phyloP scores from a whole-genome alignment of 2,113 vertebrate species.

The Philantomba maxwellii region DNA sequence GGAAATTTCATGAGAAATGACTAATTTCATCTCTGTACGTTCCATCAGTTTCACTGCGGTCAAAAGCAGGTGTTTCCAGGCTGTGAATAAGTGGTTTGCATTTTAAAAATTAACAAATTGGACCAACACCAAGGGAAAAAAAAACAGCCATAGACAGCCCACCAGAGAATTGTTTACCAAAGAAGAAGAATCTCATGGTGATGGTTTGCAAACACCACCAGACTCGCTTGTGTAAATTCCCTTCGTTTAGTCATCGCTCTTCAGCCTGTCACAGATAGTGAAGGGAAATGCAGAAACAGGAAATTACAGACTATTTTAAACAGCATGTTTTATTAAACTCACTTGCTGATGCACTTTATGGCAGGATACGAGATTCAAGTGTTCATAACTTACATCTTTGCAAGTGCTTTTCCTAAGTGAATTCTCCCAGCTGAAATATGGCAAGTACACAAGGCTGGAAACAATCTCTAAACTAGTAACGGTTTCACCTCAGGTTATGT shows the following conservation, averaged over 20 bases:
- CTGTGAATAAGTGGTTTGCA: not conserved
- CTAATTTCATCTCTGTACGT: not conserved
- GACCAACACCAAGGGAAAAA: slow-evolving; percentile 49
- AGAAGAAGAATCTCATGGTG: slow-evolving; percentile 73
- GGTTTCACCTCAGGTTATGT: slow-evolving; percentile 28
- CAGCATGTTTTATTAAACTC: slow-evolving; percentile 74
- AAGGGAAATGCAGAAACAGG: slow-evolving; percentile 79
- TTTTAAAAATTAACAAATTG: slow-evolving; percentile 63
- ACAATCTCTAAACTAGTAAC: not conserved
- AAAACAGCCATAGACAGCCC: slow-evolving; percentile 47
- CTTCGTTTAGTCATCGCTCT: slow-evolving; percentile 76
- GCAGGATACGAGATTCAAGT: slow-evolving; percentile 72
- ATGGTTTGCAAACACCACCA: slow-evolving; percentile 78
- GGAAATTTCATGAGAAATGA: slow-evolving; percentile 19
- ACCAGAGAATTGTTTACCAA: slow-evolving; percentile 74
- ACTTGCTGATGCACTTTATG: slow-evolving; percentile 76
- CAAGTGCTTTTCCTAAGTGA: slow-evolving; percentile 57
- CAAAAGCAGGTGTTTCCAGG: slow-evolving; percentile 19
- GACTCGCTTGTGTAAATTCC: slow-evolving; percentile 77
- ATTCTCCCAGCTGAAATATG: slow-evolving; percentile 33
- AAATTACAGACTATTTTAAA: slow-evolving; percentile 81
- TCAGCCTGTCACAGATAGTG: slow-evolving; percentile 77
- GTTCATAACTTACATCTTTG: slow-evolving; percentile 73
- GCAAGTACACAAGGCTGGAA: slow-evolving; percentile 46
- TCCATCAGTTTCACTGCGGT: not conserved